Evolutionary conservation across 2,888 invertebrate genomes (phyloP).

Genomic region (Drosophila paucipuncta): DNA sequence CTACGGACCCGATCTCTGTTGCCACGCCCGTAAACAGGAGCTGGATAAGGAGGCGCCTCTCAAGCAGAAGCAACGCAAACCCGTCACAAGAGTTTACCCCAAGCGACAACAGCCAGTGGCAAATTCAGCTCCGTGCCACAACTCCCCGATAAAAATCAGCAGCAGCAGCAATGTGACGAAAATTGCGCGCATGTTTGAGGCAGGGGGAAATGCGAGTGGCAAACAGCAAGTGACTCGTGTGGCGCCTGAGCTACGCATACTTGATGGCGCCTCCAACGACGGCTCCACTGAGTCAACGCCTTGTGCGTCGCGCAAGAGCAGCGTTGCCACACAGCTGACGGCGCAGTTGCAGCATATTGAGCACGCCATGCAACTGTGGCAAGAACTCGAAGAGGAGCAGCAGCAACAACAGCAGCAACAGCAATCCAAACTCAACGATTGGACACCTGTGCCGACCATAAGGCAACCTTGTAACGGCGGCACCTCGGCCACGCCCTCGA

Average conservation of each 20-base stretch:
- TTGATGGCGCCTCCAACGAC: slow-evolving; percentile 44
- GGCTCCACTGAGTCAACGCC: slow-evolving; percentile 61
- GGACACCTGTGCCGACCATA: slow-evolving; percentile 46
- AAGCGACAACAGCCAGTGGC: slow-evolving; percentile 68
- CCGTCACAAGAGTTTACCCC: slow-evolving; percentile 82
- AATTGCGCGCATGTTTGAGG: slow-evolving; percentile 84
- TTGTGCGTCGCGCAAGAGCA: slow-evolving; percentile 54
- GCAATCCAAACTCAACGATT: background rate
- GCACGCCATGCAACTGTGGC: slow-evolving; percentile 77
- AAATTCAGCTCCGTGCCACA: slow-evolving; percentile 18
- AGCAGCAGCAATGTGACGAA: slow-evolving; percentile 82
- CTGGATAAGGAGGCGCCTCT: slow-evolving; percentile 55
- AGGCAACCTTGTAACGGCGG: slow-evolving; percentile 55
- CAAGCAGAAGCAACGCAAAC: slow-evolving; percentile 81
- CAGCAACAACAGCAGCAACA: slow-evolving; percentile 4
- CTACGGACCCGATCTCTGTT: slow-evolving; percentile 83
- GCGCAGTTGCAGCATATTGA: slow-evolving; percentile 81
- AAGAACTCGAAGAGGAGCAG: slow-evolving; percentile 69
- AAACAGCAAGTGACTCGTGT: slow-evolving; percentile 81
- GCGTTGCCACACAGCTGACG: slow-evolving; percentile 64
- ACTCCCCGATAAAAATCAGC: slow-evolving; percentile 34
- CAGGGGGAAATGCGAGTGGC: slow-evolving; percentile 67
- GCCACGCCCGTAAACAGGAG: slow-evolving; percentile 68
- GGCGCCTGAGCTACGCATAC: slow-evolving; percentile 64
- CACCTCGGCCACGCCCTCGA: slow-evolving; percentile 80